Evolutionary conservation across 2,888 invertebrate species (phyloP).

Genomic region (Tupiocoris notatus): DNA sequence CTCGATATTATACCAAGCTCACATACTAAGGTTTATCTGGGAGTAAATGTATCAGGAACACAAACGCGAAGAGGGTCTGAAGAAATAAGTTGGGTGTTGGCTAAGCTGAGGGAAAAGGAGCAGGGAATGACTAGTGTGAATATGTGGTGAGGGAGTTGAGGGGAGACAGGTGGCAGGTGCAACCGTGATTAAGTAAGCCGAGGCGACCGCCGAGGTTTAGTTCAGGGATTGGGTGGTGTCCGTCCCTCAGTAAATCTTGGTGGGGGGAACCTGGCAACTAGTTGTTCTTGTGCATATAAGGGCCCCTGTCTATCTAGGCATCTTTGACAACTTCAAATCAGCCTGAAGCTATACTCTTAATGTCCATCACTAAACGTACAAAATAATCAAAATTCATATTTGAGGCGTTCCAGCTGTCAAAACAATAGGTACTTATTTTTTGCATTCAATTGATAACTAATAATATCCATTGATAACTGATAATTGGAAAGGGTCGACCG

Average conservation of each 20-base stretch:
- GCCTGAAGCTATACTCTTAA: not conserved
- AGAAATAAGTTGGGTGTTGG: not conserved
- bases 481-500: too few relatives aligned
- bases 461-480: too few relatives aligned
- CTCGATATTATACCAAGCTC: too few relatives aligned
- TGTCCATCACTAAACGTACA: not conserved
- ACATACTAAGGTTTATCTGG: not conserved
- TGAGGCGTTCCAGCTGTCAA: too few relatives aligned
- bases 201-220: not conserved
- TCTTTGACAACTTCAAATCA: not conserved
- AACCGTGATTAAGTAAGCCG: conserved; percentile 31
- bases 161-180: conserved; percentile 37
- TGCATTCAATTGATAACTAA: too few relatives aligned
- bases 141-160: not conserved
- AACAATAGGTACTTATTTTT: too few relatives aligned
- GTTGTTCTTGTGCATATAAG: not conserved
- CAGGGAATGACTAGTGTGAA: not conserved
- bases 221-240: not conserved
- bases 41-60: not conserved
- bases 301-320: not conserved
- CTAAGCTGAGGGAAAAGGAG: not conserved
- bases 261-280: not conserved
- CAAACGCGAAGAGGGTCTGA: not conserved
- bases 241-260: not conserved
- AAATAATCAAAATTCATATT: too few relatives aligned